Base-by-base conservation (phyloP, 2,888 invertebrate species). In the Stratiomys singularior region DNA sequence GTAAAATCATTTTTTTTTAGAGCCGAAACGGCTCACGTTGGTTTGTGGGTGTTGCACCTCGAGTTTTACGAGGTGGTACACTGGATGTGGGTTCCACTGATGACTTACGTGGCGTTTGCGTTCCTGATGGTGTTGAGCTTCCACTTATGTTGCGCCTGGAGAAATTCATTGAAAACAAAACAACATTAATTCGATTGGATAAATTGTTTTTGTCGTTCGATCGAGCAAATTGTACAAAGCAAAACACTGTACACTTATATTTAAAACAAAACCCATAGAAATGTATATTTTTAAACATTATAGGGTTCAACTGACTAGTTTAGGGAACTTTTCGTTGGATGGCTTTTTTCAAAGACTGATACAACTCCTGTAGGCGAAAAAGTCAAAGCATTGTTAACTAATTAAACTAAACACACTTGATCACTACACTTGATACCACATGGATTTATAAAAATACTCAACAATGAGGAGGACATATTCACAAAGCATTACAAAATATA, bases 1-100 rank as follows among this genome's bases (percentile, higher is more conserved):
- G 46, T 21, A 25, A 30, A 28, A 21, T 27, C 30, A 27, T 88
- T n/a, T n/a, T n/a, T n/a, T n/a, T n/a, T 88, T 92, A 93, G 81
- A 93, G 90, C 88, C 93, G 90, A 89, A 93, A 93, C 82, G 93
- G 93, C 88, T 92, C 93, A 84, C 92, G 91, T 86, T 87, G 86
- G 79, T 86, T 85, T 44, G 86, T 85, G 67, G 87, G 87, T 77
- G 87, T 87, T 69, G 86, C 84, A 28, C 87, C 87, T 30, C 87
- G 86, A 64, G 86, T 83, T 81, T 86, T 86, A 77, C 86, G 79
- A 30, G 77, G 83, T 69, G 85, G 83, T 27, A 7, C 23, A 60
- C 85, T 84, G 66, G 84, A 85, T 78, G 81, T 77, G 9, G 87
- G 86, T 78, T 87, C 87, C 28, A 85, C 85, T 71, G 87, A 87